phyloP scores from a whole-genome alignment of 2,113 vertebrate genomes.

The Camelus dromedarius region DNA sequence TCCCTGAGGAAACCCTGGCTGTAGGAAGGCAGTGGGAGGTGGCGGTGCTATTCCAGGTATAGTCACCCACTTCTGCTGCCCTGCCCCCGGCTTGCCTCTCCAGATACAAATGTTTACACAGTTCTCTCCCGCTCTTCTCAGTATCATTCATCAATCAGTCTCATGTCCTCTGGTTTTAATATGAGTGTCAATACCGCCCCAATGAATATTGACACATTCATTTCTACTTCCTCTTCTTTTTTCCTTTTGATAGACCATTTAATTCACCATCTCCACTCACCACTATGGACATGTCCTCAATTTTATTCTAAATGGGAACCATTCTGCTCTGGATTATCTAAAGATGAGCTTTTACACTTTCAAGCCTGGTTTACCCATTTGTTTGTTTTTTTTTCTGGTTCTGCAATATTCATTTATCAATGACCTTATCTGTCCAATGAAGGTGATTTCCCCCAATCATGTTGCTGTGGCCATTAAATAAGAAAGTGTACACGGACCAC shows the following conservation, averaged over 20 bases:
- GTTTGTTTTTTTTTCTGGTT: neutral
- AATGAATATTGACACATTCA: neutral
- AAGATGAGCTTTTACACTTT: neutral
- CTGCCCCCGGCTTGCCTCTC: neutral
- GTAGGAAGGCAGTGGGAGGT: neutral
- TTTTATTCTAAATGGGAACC: neutral
- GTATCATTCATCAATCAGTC: neutral
- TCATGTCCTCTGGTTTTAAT: neutral
- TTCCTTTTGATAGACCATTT: neutral
- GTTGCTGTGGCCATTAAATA: neutral
- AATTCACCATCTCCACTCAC: neutral
- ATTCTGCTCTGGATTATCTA: neutral
- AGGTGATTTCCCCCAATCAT: neutral
- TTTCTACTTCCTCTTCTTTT: neutral
- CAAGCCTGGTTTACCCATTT: neutral
- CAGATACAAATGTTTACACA: neutral
- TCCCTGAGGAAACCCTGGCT: neutral
- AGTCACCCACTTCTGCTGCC: neutral
- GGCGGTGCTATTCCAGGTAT: neutral
- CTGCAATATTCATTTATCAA: neutral
- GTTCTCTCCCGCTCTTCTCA: neutral
- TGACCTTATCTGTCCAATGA: neutral
- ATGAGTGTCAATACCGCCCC: neutral
- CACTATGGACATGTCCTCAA: neutral
- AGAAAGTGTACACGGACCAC: fast-evolving